Percentiles rank a stretch among this genome's conserved stretches.
These are phyloP conservation scores for Cenopis cana DNA, from an alignment of 2,888 invertebrate genomes.

Conservation along the genomic window DNA sequence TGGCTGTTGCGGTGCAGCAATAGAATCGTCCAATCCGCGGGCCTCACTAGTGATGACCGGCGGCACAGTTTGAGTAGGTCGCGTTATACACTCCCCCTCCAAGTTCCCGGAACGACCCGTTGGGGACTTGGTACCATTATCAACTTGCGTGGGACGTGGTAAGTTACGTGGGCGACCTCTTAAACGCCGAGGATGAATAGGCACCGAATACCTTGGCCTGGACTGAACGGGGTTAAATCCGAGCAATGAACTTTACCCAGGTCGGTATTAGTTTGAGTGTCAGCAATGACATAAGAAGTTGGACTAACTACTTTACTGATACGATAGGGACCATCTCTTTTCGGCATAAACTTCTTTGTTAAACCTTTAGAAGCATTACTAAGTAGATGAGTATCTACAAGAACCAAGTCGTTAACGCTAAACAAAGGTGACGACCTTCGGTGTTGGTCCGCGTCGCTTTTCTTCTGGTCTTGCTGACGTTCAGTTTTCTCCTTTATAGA, in stretches of 20 bases:
- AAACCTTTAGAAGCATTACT: conserved; percentile 41
- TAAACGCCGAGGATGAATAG: conserved; percentile 21
- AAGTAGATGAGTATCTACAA: conserved; percentile 10
- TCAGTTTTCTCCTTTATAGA: conserved; percentile 13
- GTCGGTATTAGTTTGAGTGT: conserved; percentile 1
- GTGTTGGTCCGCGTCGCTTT: neutral
- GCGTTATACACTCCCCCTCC: conserved; percentile 26
- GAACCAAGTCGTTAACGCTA: conserved; percentile 7
- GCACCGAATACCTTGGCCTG: conserved; percentile 12
- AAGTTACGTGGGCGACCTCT: conserved; percentile 13
- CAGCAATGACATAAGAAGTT: conserved; percentile 39
- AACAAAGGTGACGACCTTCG: conserved; percentile 6
- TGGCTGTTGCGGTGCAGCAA: too few species aligned
- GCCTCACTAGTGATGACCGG: neutral
- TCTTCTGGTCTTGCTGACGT: conserved; percentile 4
- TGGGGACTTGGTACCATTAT: conserved; percentile 9
- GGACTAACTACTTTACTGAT: conserved; percentile 42
- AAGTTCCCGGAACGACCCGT: conserved; percentile 43
- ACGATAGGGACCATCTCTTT: conserved; percentile 55
- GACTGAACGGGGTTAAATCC: conserved; percentile 3
- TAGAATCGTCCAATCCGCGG: neutral
- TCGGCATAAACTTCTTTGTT: conserved; percentile 53
- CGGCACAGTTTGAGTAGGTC: neutral
- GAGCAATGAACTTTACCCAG: conserved; percentile 16
- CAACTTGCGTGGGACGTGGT: neutral